Base-by-base conservation (phyloP, 2,797 vertebrate genomes). In the Lutjanus argentimaculatus region DNA sequence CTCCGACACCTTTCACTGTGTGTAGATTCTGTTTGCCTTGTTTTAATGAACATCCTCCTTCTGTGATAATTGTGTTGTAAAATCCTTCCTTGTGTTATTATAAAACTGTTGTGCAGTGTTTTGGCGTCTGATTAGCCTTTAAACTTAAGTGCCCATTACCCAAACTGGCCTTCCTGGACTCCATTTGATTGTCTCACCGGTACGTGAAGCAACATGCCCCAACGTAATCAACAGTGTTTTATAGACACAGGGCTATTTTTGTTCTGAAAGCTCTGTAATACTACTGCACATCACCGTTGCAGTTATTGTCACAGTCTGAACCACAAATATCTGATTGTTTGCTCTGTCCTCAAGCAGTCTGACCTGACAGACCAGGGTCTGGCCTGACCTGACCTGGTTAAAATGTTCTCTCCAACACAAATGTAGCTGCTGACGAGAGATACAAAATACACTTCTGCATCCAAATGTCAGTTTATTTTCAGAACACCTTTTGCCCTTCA, bases 251-350 rank as follows among this genome's bases (percentile, higher is more conserved):
- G 19, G 48, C 14, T 40, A 22, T 51, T 49, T 58, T 61, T 30
- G 2, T 15, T 40, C 48, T 48, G 15, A 53, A 66, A n/a, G 19
- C 9, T 42, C 13, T 6, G 1, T 12, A 42, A 55, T n/a, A 55
- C 22, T 14, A 61, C 5, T 57, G 42, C 30, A 42, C 7, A 8
- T 13, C 66, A 25, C 13, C 46, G 16, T 4, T 59, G 73, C 57
- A 79, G 55, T 36, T 51, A 76, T 49, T 81, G 43, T 72, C 49
- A 14, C 56, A 66, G 21, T 25, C 21, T 6, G 30, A 55, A 30
- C 21, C 46, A 76, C 58, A 82, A 58, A 66, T 25, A 56, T 72
- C n/a, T 48, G 4, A 25, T 40, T 55, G 51, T 84, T 68, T 76
- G 45, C 64, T n/a, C 22, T 22, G 11, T 53, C 49, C 11, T 75